Evolutionary conservation across 1,140 invertebrate genomes (phyloP).

Genomic region (Tetragnatha versicolor): DNA sequence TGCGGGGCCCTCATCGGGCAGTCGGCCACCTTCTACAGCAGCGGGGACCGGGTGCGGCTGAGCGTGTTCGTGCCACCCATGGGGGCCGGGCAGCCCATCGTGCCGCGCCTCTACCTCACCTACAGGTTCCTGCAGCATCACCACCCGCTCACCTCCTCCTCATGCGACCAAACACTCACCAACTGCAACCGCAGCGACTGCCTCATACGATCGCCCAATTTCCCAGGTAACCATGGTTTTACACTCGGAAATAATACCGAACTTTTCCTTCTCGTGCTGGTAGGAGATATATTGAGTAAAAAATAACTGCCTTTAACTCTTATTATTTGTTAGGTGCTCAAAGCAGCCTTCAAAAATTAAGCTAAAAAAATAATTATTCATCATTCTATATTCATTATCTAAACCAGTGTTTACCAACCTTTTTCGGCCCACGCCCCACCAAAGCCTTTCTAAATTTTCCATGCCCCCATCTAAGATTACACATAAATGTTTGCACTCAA

Average conservation of each 20-base stretch:
- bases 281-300: not conserved
- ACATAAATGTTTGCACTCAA: no score
- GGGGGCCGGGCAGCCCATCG: constrained; percentile 43
- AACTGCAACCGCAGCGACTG: constrained; percentile 49
- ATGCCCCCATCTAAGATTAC: no score
- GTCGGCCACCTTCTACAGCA: constrained; percentile 53
- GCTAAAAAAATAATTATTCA: no score
- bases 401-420: no score
- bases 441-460: no score
- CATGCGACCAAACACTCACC: constrained; percentile 34
- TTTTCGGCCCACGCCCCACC: no score
- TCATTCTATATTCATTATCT: no score
- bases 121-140: constrained; percentile 48
- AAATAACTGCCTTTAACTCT: not conserved
- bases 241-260: no score
- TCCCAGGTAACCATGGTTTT: constrained; percentile 34
- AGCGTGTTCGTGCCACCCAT: constrained; percentile 51
- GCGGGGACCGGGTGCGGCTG: constrained; percentile 36
- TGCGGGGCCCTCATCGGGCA: constrained; percentile 50
- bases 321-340: no score
- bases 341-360: no score
- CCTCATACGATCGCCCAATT: constrained; percentile 54
- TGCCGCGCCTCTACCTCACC: constrained; percentile 52
- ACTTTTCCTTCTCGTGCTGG: no score
- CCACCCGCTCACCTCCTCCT: no score